Percentiles rank a stretch among this genome's conserved stretches.
These are phyloP conservation scores for Torymus auratus DNA, from an alignment of 2,888 invertebrate genomes.

Conservation along the genomic window DNA sequence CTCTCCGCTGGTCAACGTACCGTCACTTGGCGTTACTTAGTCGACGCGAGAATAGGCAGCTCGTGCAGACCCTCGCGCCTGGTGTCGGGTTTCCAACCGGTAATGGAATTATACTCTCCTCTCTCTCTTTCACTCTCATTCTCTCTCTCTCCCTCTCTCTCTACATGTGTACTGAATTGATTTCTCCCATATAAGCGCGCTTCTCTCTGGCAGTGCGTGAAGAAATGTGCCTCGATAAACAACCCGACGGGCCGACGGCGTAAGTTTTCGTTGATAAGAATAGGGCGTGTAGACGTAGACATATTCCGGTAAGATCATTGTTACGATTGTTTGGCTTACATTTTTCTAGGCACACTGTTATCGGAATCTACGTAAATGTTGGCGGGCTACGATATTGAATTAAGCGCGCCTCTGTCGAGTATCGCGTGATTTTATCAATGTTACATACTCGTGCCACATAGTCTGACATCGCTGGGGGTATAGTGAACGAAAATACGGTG, in stretches of 20 bases:
- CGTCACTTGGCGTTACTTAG: constrained; percentile 41
- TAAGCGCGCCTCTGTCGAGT: too few species aligned
- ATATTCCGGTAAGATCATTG: too few species aligned
- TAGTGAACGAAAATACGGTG: too few species aligned
- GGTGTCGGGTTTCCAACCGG: constrained; percentile 73
- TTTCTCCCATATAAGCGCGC: constrained; percentile 62
- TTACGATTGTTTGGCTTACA: too few species aligned
- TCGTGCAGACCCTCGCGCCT: constrained; percentile 37
- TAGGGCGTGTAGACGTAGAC: too few species aligned
- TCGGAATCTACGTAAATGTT: too few species aligned
- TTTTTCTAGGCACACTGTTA: too few species aligned
- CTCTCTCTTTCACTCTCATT: too few species aligned
- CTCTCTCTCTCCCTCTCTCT: not conserved
- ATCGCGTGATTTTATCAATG: too few species aligned
- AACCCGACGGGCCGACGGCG: not conserved
- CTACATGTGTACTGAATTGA: constrained; percentile 60
- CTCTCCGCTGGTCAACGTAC: constrained; percentile 14
- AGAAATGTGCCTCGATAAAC: constrained; percentile 34
- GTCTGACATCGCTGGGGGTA: too few species aligned
- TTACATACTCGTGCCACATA: too few species aligned
- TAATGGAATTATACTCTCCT: constrained; percentile 72
- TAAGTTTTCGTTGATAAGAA: constrained; percentile 2
- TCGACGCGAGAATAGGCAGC: not conserved
- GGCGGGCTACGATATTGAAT: too few species aligned
- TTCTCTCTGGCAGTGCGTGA: constrained; percentile 46